Conservation (phyloP, 2,113 vertebrate genomes). For the Podiceps cristatus region DNA sequence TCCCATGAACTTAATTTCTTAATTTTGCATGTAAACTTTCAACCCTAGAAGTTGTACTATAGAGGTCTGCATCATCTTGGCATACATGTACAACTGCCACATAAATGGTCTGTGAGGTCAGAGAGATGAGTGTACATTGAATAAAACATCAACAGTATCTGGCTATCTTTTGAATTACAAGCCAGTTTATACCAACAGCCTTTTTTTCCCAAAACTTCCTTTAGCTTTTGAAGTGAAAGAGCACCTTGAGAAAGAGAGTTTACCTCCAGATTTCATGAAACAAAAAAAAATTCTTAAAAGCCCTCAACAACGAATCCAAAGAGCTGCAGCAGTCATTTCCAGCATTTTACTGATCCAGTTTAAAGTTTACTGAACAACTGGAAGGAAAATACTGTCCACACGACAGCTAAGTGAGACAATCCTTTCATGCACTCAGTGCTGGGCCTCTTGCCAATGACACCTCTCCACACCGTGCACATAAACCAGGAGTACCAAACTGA, state of each 20-base stretch:
- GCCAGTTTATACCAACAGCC: background rate
- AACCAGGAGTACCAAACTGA: background rate
- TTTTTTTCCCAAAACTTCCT: background rate
- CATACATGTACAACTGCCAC: background rate
- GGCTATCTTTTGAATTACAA: background rate
- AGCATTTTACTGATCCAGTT: background rate
- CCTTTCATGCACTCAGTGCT: fast-evolving
- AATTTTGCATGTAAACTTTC: background rate
- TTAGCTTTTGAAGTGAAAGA: background rate
- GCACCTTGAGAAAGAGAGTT: background rate
- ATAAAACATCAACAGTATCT: background rate
- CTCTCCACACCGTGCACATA: background rate
- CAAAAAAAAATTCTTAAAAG: background rate
- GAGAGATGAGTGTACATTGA: background rate
- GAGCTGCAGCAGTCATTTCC: background rate
- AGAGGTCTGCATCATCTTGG: background rate
- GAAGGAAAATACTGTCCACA: background rate
- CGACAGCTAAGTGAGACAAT: background rate
- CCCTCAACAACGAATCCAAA: background rate
- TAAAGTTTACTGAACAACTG: background rate
- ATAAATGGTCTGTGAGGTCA: background rate
- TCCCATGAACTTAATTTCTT: background rate
- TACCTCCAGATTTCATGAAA: background rate
- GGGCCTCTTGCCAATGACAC: background rate
- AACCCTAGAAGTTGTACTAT: fast-evolving